Base-by-base conservation (phyloP, 1,140 invertebrate genomes). In the Physella acuta region DNA sequence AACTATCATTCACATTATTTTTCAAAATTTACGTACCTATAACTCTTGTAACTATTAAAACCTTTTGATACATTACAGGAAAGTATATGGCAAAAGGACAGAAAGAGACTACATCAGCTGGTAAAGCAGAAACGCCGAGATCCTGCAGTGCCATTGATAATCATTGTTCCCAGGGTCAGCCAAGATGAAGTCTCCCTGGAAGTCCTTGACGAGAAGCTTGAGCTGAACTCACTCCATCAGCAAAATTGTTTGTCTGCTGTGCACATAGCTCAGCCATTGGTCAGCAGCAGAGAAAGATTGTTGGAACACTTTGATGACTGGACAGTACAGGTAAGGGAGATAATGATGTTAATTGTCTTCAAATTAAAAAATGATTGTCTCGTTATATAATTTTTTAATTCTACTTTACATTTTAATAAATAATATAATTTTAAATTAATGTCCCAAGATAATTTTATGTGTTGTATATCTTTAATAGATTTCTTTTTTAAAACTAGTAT, bases 101-200 rank as follows among this genome's bases (percentile, higher is more conserved):
- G 59, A 33, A 60, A 44, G 26, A 73, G 79, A 39, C 55, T 83
- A 33, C 72, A 75, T 30, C 60, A 55, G 37, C 34, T 82, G 17
- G 53, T 83, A n/a, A 37, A 73, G 17, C 70, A 72, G 16, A 80
- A 77, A 58, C 78, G 79, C 16, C 56, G 31, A 16, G 36, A 58
- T 56, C 78, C 81, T 31, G 52, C 73, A 3, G 58, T 79, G 11
- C 79, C 80, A 37, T 73, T 83, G 72, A 74, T 80, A 31, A 51
- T 82, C 24, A 28, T 82, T 31, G 37, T 70, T 17, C 76, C 79
- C n/a, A 28, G 69, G 24, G 16, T 72, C 51, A n/a, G 64, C 49
- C 62, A 74, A 4, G 36, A 68, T 31, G 30, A 71, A 3, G 69
- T 68, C 61, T 33, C 66, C 3, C 56, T 68, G 17, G 31, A 73